Conservation (phyloP, 2,888 invertebrate genomes). For the Cataglyphis altisquamis region DNA sequence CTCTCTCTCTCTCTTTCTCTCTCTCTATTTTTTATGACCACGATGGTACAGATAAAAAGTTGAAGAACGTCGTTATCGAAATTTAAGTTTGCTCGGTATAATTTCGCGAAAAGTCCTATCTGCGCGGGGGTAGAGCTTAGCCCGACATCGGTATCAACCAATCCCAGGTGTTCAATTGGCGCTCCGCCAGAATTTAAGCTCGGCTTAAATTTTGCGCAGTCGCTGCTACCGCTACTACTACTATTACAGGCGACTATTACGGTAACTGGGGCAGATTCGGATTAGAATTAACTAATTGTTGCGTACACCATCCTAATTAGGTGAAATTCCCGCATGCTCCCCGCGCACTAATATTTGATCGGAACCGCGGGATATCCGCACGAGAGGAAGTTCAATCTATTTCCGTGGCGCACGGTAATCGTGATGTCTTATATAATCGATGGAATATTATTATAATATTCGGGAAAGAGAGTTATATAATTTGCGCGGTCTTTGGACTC, state of each 20-base stretch:
- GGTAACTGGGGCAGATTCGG: conserved; percentile 71
- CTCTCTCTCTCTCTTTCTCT: neutral
- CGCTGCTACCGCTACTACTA: neutral
- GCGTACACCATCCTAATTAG: conserved; percentile 71
- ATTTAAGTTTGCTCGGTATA: conserved; percentile 62
- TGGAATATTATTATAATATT: conserved; percentile 3
- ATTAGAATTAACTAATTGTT: conserved; percentile 78
- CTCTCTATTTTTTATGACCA: neutral
- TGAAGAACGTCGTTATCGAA: conserved; percentile 18
- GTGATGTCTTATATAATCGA: neutral
- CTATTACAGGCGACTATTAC: neutral
- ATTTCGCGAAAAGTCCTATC: conserved; percentile 65
- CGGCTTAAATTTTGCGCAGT: conserved; percentile 71
- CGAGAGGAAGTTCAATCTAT: neutral
- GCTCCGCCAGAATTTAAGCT: conserved; percentile 73
- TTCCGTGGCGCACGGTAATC: conserved; percentile 6
- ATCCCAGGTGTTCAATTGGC: conserved; percentile 76
- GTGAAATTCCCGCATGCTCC: conserved; percentile 46
- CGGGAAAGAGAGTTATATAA: neutral
- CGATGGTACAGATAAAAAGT: conserved; percentile 11
- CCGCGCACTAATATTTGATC: conserved; percentile 63
- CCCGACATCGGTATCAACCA: conserved; percentile 71
- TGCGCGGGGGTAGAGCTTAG: conserved; percentile 57
- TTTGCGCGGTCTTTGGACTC: neutral
- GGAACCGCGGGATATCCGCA: conserved; percentile 35